Percentiles rank a stretch among this genome's conserved stretches.
Evolutionary conservation across 2,797 vertebrate species (phyloP).

Genomic region (Columba guinea): DNA sequence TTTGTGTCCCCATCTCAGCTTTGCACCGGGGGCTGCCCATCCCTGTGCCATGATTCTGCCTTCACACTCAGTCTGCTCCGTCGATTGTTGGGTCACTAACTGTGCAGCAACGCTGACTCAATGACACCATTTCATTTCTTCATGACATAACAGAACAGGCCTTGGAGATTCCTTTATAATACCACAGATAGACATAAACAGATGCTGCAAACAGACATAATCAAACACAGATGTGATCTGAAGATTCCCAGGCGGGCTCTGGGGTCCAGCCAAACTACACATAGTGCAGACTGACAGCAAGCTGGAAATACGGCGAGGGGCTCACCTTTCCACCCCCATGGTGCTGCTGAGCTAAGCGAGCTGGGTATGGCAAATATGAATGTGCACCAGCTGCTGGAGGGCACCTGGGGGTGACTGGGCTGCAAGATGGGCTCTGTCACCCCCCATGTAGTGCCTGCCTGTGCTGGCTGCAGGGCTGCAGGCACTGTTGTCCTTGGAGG

Average conservation of each 20-base stretch:
- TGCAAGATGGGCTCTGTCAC: background rate
- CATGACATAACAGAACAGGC: conserved; percentile 3
- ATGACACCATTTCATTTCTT: background rate
- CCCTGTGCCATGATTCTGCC: rapidly evolving
- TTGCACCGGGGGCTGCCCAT: rapidly evolving
- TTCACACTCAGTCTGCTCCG: rapidly evolving
- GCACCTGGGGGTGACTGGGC: rapidly evolving
- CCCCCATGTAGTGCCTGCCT: rapidly evolving
- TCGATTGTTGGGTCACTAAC: background rate
- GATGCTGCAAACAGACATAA: conserved; percentile 40
- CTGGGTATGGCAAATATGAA: background rate
- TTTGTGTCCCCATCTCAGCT: background rate
- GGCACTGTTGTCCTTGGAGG: background rate
- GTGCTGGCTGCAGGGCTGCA: background rate
- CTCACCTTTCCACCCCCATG: background rate
- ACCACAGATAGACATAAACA: conserved; percentile 45
- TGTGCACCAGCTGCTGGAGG: background rate
- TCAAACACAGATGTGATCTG: conserved; percentile 47
- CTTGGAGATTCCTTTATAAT: background rate
- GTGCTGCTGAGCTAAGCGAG: background rate
- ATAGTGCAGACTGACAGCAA: background rate
- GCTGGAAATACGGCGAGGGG: background rate
- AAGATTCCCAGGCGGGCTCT: background rate
- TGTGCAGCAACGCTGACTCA: background rate
- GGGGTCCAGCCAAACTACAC: background rate